Base-by-base conservation (phyloP, 2,888 invertebrate genomes). In the Orgyia antiqua region DNA sequence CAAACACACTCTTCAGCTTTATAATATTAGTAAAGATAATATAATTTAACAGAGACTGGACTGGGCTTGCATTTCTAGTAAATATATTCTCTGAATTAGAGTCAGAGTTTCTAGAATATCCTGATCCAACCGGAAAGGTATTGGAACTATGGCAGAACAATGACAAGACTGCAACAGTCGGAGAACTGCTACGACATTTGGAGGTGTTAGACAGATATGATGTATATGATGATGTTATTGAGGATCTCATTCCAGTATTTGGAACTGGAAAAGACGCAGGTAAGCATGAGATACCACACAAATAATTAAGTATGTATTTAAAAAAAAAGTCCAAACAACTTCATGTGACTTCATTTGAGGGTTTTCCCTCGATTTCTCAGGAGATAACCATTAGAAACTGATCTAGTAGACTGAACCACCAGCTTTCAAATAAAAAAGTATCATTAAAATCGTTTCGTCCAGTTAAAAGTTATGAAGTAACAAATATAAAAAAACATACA, bases 181-280 rank as follows among this genome's bases (percentile, higher is more conserved):
- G 88, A 0, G 79, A 88, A 38, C 76, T 95, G 2, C 68, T 90
- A 27, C 58, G 75, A 5, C 88, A 86, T 54, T 73, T 95, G 9
- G 88, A 89, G 47, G 68, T 82, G 29, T 78, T 95, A 30, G 94
- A 94, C 60, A 87, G 95, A 52, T 93, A 88, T 87, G 95, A 95
- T 76, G 88, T 94, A 13, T 74, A 90, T 15, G 93, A 93, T 56
- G 95, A 95, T 46, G 40, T 80, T 10, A 28, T 58, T 2, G 21
- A 34, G 31, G 59, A 59, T 36, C 54, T 65, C 24, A 45, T 24
- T 24, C 63, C 63, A 30, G 45, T 64, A 29, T 39, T 52, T 23
- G 46, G 31, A 12, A 47, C 44, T 17, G 56, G 58, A 18, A 51
- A 56, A 30, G 43, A 66, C 31, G 26, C 60, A 26, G 50, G 70